Conservation (phyloP, 2,888 invertebrate species). For the Oligia fasciuncula region DNA sequence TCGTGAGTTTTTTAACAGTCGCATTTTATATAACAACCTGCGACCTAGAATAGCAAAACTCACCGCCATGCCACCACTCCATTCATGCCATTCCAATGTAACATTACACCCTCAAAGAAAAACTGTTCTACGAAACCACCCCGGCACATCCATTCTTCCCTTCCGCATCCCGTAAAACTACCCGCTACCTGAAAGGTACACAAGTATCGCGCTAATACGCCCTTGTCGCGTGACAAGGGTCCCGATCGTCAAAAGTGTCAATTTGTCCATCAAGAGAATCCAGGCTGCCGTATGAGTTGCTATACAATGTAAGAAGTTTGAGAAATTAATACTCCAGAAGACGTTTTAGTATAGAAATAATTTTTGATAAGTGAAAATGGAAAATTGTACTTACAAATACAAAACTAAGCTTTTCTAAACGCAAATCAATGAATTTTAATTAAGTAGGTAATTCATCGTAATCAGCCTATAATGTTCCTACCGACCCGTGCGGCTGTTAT, state of each 20-base stretch:
- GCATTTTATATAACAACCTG: not conserved
- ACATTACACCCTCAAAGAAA: constrained; percentile 15
- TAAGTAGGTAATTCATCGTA: no score
- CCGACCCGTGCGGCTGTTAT: no score
- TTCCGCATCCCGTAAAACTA: constrained; percentile 30
- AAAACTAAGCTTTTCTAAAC: no score
- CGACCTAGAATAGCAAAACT: not conserved
- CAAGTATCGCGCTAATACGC: constrained; percentile 40
- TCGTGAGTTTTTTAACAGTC: not conserved
- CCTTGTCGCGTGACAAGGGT: constrained; percentile 56
- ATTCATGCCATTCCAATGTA: not conserved
- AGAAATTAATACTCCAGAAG: not conserved
- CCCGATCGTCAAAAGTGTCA: constrained; percentile 53
- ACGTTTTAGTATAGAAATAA: not conserved
- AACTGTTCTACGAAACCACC: not conserved
- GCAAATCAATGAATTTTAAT: no score
- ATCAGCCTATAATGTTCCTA: no score
- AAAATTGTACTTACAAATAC: no score
- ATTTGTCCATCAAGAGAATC: constrained; percentile 38
- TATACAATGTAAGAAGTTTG: not conserved
- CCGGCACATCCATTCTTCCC: constrained; percentile 3
- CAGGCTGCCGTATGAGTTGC: not conserved
- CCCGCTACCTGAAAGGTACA: constrained; percentile 39
- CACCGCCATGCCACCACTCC: not conserved
- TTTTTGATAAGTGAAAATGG: no score